Base-by-base conservation (phyloP, 1,140 invertebrate genomes). In the Nixonia krombeini region DNA sequence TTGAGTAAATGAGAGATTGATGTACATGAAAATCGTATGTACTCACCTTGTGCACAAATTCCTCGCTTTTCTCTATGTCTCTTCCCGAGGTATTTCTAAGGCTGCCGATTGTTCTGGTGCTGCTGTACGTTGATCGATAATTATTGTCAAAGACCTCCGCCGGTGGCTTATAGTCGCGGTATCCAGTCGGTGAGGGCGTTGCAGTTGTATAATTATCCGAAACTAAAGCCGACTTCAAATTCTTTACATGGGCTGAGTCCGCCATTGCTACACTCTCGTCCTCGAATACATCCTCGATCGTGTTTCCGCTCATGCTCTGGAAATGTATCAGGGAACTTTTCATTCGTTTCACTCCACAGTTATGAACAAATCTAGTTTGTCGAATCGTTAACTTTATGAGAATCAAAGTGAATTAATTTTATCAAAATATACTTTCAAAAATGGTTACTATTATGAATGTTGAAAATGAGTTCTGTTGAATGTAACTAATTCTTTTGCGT, bases 201-300 rank as follows among this genome's bases (percentile, higher is more conserved):
- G 81, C 58, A 81, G 74, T 50, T 42, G 45, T 26, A 12, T 38
- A 53, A 17, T 64, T 55, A 47, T 74, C 52, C 3, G 46, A 13
- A 46, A 51, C 50, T 3, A 52, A 41, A 31, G 38, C 63, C 35
- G 73, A 31, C 40, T 59, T 47, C 75, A 73, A 59, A 52, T 41
- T 66, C 70, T 75, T 72, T 28, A 72, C 52, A 41, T 52, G 29
- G 6, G 28, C 46, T 9, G 35, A 25, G 4, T 33, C 18, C 44
- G 41, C 49, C 23, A 55, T 68, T 15, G 8, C 35, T 9, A 47
- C 38, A 61, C 59, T 37, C 12, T 66, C 55, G 45, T 93, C 91
- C 74, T 93, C 91, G 70, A 94, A 94, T 8, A 93, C 92, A 75
- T 94, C 92, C 75, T 94, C 92, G 72, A 90, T 91, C 88, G 93